phyloP scores from a whole-genome alignment of 2,888 invertebrate genomes.

The Caenorhabditis sp. region DNA sequence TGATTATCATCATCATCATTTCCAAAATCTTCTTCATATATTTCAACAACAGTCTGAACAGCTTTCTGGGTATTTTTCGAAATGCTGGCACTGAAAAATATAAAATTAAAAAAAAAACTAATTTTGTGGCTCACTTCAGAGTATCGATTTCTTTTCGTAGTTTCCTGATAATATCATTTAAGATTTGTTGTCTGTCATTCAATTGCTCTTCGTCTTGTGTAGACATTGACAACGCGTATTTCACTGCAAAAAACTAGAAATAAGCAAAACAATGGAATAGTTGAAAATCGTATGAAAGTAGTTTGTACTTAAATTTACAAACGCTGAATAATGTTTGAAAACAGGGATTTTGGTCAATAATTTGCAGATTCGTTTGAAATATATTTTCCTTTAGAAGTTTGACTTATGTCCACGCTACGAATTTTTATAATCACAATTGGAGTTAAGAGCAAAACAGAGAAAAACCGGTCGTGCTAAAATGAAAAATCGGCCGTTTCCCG shows the following conservation, averaged over 20 bases:
- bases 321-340: too few species aligned
- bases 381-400: too few species aligned
- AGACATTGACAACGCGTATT: background rate
- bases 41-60: constrained; percentile 22
- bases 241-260: background rate
- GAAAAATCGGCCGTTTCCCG: too few species aligned
- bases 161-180: background rate
- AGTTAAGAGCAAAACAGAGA: too few species aligned
- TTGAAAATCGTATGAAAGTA: too few species aligned
- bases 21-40: constrained; percentile 23
- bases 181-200: background rate
- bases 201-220: background rate
- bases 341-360: too few species aligned
- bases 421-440: too few species aligned
- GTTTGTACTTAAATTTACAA: too few species aligned
- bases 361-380: too few species aligned
- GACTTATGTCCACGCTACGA: too few species aligned
- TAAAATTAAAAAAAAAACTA: background rate
- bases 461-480: too few species aligned
- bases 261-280: background rate
- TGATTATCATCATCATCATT: constrained; percentile 16
- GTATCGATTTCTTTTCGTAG: background rate
- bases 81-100: constrained; percentile 15
- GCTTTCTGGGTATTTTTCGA: constrained; percentile 18
- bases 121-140: too few species aligned